Evolutionary conservation across 2,888 invertebrate genomes (phyloP), one percentile per base, ranked within the genome.

Genomic region (Melipona bicolor): DNA sequence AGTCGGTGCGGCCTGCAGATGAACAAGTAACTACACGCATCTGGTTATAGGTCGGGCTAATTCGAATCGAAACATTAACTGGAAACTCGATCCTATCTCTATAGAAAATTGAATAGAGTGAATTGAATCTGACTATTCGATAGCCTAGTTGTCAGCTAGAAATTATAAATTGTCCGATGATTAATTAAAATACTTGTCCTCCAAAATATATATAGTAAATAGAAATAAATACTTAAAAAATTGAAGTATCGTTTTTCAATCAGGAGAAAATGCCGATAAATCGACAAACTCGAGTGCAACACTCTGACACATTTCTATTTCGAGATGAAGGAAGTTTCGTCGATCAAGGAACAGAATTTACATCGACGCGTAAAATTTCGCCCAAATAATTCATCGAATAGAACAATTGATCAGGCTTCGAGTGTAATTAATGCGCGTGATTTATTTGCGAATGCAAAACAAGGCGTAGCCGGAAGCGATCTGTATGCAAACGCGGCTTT

Each of bases 11-110:
- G 32, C 49, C 49, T 77, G 54, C 49, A 24, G 69, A 73, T 70
- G 77, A 74, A 77, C 73, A 67, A 74, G 62, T 77, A 77, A 54
- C 77, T 74, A 74, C 43, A 75, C 5, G 61, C 65, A 13, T 43
- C 75, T 61, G 67, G 67, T 71, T 56, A 49, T 43, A 72, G 69
- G 50, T 62, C 9, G 15, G 70, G 36, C 43, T 70, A 72, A 79
- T 79, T 65, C 61, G 19, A 52, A 67, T 15, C 61, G 36, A 61
- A n/a, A 67, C 71, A 24, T 78, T 49, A 69, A 62, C 19, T 21
- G 17, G 2, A 19, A 19, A 6, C 4, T 24, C 17, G 24, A 15
- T 43, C 36, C 4, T 24, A 6, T 32, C 17, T 43, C 3, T 11
- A 11, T 54, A 21, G 64, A 59, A 75, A 61, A 68, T 19, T 27